Evolutionary conservation across 1,140 invertebrate species (phyloP).

Genomic region (Brachionus manjavacas): DNA sequence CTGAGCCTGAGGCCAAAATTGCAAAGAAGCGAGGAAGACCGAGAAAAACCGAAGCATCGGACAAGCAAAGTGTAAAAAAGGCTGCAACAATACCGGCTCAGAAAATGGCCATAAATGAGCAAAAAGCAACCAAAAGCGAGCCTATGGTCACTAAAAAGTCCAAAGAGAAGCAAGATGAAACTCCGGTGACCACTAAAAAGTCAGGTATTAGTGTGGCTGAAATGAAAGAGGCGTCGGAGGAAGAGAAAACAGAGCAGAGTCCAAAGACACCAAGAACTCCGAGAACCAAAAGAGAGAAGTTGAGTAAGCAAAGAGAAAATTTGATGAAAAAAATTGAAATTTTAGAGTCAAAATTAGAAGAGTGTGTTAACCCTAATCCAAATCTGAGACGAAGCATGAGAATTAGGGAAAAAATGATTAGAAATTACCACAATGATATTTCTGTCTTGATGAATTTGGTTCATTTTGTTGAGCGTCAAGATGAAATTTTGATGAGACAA

Average conservation of each 20-base stretch:
- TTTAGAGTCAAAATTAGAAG: neutral
- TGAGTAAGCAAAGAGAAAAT: neutral
- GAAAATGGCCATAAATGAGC: neutral
- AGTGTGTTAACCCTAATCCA: neutral
- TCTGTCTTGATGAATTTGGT: neutral
- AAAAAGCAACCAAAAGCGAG: neutral
- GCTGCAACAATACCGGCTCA: neutral
- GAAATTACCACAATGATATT: neutral
- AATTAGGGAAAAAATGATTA: neutral
- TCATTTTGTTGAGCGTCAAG: neutral
- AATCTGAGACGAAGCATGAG: slow-evolving; percentile 10
- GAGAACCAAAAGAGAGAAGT: neutral
- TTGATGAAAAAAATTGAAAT: slow-evolving; percentile 1
- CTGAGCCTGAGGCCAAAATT: neutral
- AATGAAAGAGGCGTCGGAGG: neutral
- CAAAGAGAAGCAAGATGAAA: neutral
- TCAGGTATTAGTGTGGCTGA: neutral
- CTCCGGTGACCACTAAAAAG: neutral
- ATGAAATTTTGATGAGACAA: neutral
- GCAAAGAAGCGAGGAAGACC: neutral
- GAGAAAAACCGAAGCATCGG: neutral
- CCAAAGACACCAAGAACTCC: neutral
- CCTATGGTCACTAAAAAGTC: neutral
- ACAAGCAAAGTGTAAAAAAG: neutral
- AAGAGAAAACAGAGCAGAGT: neutral